phyloP scores from a whole-genome alignment of 2,888 invertebrate genomes.

The Acrocyrtus sp. region DNA sequence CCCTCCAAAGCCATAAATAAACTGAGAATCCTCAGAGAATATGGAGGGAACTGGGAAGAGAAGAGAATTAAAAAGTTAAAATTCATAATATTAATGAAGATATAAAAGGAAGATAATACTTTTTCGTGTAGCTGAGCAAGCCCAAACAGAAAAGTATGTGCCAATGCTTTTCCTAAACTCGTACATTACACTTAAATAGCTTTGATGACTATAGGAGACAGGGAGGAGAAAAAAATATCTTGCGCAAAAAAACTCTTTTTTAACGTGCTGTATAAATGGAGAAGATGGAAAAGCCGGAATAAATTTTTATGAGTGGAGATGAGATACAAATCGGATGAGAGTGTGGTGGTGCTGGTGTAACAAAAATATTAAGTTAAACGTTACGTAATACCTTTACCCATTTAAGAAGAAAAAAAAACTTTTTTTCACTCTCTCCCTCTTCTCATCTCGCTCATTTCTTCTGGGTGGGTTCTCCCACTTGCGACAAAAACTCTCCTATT shows the following conservation, averaged over 20 bases:
- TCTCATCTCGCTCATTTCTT: conserved; percentile 9
- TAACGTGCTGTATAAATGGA: background rate
- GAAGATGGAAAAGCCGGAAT: conserved; percentile 21
- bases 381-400: conserved; percentile 29
- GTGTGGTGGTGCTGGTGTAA: background rate
- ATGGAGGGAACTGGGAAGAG: conserved; percentile 17
- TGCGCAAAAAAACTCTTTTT: background rate
- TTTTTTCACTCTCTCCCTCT: conserved; percentile 7
- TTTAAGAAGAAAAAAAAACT: conserved; percentile 16
- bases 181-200: conserved; percentile 27
- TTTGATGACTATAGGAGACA: conserved; percentile 15
- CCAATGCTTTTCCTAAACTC: conserved; percentile 36
- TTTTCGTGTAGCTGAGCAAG: too few relatives aligned
- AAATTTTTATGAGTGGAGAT: conserved; percentile 26
- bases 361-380: conserved; percentile 11
- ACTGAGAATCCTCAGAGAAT: conserved; percentile 36
- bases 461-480: background rate
- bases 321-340: conserved; percentile 26
- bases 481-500: background rate
- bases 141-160: too few relatives aligned
- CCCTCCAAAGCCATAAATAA: conserved; percentile 43
- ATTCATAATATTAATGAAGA: conserved; percentile 58
- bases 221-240: background rate
- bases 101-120: conserved; percentile 52
- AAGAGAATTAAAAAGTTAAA: conserved; percentile 57